Evolutionary conservation across 1,140 invertebrate species (phyloP).

Genomic region (Atta colombica): DNA sequence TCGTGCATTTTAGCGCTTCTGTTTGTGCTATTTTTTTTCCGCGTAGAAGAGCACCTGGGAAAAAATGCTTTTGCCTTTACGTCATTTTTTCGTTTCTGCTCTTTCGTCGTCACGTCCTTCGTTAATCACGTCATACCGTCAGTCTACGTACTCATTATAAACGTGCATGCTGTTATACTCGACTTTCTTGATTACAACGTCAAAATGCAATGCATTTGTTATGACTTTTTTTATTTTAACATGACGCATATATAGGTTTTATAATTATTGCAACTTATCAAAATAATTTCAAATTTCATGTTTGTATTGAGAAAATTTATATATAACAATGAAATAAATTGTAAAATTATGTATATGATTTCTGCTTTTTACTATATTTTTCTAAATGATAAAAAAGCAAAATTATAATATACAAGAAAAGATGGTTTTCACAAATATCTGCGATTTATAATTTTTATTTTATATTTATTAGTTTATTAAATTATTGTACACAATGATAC

Average conservation of each 20-base stretch:
- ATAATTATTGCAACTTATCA: not conserved
- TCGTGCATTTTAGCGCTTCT: slow-evolving; percentile 57
- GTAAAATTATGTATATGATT: not conserved
- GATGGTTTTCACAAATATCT: not conserved
- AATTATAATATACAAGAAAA: not conserved
- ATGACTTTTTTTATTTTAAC: not conserved
- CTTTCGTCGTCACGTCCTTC: slow-evolving; percentile 46
- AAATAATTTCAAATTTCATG: slow-evolving; percentile 1
- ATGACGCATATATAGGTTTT: not conserved
- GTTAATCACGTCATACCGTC: slow-evolving; percentile 36
- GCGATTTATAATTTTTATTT: not conserved
- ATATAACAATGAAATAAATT: not conserved
- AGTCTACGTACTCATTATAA: slow-evolving; percentile 43
- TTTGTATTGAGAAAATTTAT: not conserved
- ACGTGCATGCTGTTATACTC: slow-evolving; percentile 24
- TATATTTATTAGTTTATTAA: slow-evolving; percentile 3
- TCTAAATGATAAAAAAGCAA: not conserved
- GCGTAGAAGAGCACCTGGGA: slow-evolving; percentile 27
- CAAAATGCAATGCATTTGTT: slow-evolving; percentile 2
- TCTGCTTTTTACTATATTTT: not conserved
- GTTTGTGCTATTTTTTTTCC: slow-evolving; percentile 45
- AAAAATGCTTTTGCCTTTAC: slow-evolving; percentile 60
- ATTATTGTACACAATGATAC: not conserved
- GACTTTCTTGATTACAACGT: slow-evolving; percentile 35
- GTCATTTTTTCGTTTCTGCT: slow-evolving; percentile 50